phyloP scores from a whole-genome alignment of 2,888 invertebrate genomes.

The Drosophila hamatofila region DNA sequence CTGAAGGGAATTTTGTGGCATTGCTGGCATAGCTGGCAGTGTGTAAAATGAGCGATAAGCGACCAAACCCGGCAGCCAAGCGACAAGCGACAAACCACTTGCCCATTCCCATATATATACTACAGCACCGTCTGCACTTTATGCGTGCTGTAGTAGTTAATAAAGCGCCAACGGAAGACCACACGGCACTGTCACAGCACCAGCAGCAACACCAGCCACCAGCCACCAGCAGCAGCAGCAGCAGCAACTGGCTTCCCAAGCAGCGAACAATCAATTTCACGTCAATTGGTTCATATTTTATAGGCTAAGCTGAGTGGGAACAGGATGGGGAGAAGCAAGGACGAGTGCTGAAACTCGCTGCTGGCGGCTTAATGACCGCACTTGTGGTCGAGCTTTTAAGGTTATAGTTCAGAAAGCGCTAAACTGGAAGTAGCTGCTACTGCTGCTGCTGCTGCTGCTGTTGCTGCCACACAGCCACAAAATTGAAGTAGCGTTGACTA shows the following conservation, averaged over 20 bases:
- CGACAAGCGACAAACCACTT: conserved; percentile 7
- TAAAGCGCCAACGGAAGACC: conserved; percentile 67
- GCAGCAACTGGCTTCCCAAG: conserved; percentile 7
- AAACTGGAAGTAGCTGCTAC: conserved; percentile 31
- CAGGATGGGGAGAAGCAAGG: conserved; percentile 6
- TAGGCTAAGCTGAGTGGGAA: conserved; percentile 48
- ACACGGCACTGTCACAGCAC: conserved; percentile 51
- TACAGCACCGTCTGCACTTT: conserved; percentile 60
- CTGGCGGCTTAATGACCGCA: conserved; percentile 47
- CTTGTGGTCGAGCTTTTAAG: conserved; percentile 60
- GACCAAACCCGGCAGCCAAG: conserved; percentile 26
- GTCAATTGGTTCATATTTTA: conserved; percentile 79
- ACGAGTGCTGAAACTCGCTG: conserved; percentile 15
- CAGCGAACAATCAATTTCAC: conserved; percentile 77
- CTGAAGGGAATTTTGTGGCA: conserved; percentile 69
- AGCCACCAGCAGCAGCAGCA: conserved; percentile 1
- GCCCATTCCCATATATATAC: neutral
- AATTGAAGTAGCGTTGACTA: conserved; percentile 18
- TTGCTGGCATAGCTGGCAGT: conserved; percentile 70
- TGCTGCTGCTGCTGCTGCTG: neutral
- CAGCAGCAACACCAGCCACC: conserved; percentile 3
- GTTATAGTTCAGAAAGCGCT: conserved; percentile 51
- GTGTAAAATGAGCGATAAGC: conserved; percentile 82
- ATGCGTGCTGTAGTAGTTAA: conserved; percentile 68
- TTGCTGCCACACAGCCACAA: neutral